Evolutionary conservation across 2,797 vertebrate species (phyloP).

Genomic region (Synaphobranchus kaupii): DNA sequence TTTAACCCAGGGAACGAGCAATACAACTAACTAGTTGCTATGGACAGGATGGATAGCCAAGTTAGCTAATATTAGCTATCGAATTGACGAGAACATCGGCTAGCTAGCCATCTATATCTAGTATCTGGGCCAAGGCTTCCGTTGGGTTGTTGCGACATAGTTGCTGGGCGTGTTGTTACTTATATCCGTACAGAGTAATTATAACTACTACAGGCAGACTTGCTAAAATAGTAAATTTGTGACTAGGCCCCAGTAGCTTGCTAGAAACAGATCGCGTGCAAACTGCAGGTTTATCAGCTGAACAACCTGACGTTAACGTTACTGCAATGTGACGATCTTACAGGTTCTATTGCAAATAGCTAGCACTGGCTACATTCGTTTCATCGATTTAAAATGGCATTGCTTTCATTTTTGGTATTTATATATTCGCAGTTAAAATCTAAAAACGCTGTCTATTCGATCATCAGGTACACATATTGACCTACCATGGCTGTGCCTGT

Average conservation of each 20-base stretch:
- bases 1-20: not conserved
- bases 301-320: not conserved
- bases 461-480: slow-evolving; percentile 23
- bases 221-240: not conserved
- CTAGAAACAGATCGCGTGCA: slow-evolving; percentile 5
- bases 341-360: not conserved
- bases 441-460: not conserved
- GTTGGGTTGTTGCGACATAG: not conserved
- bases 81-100: slow-evolving; percentile 14
- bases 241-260: not conserved
- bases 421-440: not conserved
- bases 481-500: slow-evolving; percentile 66
- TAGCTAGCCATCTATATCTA: not conserved
- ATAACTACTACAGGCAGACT: not conserved
- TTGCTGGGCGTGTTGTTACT: not conserved
- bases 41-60: not conserved
- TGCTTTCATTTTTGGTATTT: not conserved
- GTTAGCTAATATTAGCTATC: not conserved
- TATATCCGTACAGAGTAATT: not conserved
- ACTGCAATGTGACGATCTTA: slow-evolving; percentile 4
- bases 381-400: not conserved
- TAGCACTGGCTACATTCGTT: slow-evolving; percentile 4
- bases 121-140: not conserved
- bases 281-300: slow-evolving; percentile 51
- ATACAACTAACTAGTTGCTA: not conserved